These are phyloP conservation scores for Theocolax elegans DNA, from an alignment of 1,140 invertebrate species.

Conservation along the genomic window DNA sequence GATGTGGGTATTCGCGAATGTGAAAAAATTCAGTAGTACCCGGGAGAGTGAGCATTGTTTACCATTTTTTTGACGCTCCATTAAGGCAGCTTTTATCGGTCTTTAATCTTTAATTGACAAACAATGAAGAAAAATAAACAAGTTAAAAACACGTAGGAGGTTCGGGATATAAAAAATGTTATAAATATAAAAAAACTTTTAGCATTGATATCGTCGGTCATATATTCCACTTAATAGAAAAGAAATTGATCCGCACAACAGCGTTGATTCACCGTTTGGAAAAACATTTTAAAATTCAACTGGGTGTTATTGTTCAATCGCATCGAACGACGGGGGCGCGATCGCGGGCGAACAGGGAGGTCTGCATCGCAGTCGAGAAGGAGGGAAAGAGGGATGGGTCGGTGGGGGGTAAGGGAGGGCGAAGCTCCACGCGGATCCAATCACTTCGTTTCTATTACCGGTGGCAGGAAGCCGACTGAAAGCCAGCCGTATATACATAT, in stretches of 20 bases:
- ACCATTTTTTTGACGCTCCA: too few species aligned
- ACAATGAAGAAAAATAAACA: constrained; percentile 3
- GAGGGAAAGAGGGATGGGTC: neutral
- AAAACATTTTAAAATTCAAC: constrained; percentile 15
- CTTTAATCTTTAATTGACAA: neutral
- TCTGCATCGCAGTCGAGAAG: too few species aligned
- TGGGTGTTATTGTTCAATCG: constrained; percentile 10
- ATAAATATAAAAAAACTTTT: neutral
- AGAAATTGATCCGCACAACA: neutral
- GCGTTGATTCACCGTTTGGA: neutral
- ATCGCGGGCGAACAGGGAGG: too few species aligned
- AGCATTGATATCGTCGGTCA: neutral
- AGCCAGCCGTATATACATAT: neutral
- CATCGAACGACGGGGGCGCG: neutral
- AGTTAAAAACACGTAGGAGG: neutral
- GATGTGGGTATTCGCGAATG: too few species aligned
- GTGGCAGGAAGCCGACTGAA: constrained; percentile 49
- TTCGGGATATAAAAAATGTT: neutral
- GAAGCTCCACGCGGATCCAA: constrained; percentile 49
- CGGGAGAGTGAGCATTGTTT: too few species aligned
- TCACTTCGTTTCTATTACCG: constrained; percentile 58
- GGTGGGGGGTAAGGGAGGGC: too few species aligned
- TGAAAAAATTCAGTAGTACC: too few species aligned
- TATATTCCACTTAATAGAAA: neutral
- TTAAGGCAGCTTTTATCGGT: neutral